Evolutionary conservation across 2,888 invertebrate species (phyloP).

Genomic region (Dynastes grantii): DNA sequence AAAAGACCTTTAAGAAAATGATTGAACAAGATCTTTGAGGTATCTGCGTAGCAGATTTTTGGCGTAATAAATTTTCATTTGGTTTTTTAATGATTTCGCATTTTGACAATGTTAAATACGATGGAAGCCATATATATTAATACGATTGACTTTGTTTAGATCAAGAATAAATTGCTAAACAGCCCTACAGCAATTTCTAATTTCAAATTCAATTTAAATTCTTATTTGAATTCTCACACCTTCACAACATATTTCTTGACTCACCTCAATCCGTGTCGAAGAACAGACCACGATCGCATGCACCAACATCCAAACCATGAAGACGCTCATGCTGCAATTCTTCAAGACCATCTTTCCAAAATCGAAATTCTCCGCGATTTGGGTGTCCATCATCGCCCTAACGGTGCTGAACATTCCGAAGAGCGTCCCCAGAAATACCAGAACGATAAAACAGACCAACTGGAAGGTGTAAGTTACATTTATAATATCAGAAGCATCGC

Average conservation of each 20-base stretch:
- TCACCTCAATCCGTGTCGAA: constrained; percentile 43
- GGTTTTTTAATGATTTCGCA: too few relatives aligned
- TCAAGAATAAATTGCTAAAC: too few relatives aligned
- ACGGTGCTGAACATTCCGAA: constrained; percentile 51
- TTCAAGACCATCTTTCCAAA: constrained; percentile 34
- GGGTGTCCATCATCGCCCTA: constrained; percentile 41
- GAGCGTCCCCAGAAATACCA: constrained; percentile 50
- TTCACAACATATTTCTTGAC: not conserved
- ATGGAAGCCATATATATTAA: too few relatives aligned
- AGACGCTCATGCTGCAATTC: constrained; percentile 44
- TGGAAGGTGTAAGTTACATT: constrained; percentile 49
- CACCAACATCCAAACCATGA: constrained; percentile 45
- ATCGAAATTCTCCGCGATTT: not conserved
- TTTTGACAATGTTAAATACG: too few relatives aligned
- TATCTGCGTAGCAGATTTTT: too few relatives aligned
- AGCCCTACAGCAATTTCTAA: too few relatives aligned
- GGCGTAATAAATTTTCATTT: too few relatives aligned
- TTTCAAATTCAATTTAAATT: too few relatives aligned
- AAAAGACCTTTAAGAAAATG: too few relatives aligned
- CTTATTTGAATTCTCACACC: too few relatives aligned
- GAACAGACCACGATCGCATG: constrained; percentile 45
- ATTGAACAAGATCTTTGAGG: too few relatives aligned
- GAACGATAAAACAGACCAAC: constrained; percentile 42
- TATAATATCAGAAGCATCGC: constrained; percentile 45
- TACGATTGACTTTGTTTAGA: too few relatives aligned